Evolutionary conservation across 2,888 invertebrate genomes (phyloP), one percentile per base, ranked within the genome.

Genomic region (Drosophila hamatofila): DNA sequence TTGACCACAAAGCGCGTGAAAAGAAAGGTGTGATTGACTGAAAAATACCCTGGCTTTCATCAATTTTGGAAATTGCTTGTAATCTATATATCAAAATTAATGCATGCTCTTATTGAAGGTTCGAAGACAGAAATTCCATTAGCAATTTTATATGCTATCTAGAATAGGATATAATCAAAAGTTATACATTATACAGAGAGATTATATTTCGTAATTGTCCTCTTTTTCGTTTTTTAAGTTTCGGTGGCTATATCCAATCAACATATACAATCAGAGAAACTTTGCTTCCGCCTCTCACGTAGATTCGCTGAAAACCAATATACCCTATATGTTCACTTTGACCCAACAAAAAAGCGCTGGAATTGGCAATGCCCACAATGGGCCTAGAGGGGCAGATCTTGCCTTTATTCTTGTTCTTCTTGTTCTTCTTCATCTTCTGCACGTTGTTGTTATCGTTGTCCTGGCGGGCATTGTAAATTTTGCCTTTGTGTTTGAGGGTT

Each of bases 381-480:
- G 71, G 70, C 65, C 66, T 68, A 63, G 48, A 72, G 60, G 71
- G 71, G 57, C 72, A 66, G 52, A 46, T 57, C 44, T 67, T 75
- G 46, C 63, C 56, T 69, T 51, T 66, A 61, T 56, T 63, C 56
- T 37, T 41, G 44, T 30, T 16, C 18, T 56, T 63, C 56, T 37
- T 41, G 44, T 30, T 16, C 18, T 33, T 21, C 25, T 37, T 44
- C 21, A 51, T 80, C 35, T 52, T 60, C 33, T 55, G 35, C 37
- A 11, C n/a, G 39, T 27, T 54, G 37, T 14, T 54, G 54, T 54
- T 54, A 25, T 37, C 37, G 25, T 54, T 25, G 66, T 83, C 87
- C 87, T 86, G 72, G 72, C 83, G 78, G 77, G 88, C 86, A 85
- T 84, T 84, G 83, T 83, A 75, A 78, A 79, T 80, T 68, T 60